A percentile compares a stretch with the other conserved stretches of the same genome.
Evolutionary conservation across 2,888 invertebrate species (phyloP).

Genomic region (Drosophila diplacantha): DNA sequence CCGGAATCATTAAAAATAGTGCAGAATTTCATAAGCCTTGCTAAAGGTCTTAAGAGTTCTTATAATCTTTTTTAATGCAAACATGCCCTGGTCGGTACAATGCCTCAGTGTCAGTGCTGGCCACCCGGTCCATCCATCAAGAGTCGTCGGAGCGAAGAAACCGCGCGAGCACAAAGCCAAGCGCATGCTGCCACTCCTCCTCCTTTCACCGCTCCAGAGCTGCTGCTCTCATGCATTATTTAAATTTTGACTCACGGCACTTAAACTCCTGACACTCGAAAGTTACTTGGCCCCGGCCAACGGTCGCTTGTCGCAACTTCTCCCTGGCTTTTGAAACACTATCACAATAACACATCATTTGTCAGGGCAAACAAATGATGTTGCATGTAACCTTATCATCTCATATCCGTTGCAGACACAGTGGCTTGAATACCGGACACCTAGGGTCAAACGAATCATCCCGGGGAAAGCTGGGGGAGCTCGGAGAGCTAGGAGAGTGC

Average conservation of each 20-base stretch:
- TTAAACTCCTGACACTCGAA: slow-evolving; percentile 56
- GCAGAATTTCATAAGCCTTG: neutral
- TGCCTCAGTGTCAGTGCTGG: slow-evolving; percentile 44
- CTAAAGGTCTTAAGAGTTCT: neutral
- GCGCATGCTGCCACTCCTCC: neutral
- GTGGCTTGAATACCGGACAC: slow-evolving; percentile 30
- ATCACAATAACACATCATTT: slow-evolving; percentile 71
- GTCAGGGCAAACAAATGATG: slow-evolving; percentile 70
- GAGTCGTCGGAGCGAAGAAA: slow-evolving; percentile 7
- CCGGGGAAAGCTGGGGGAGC: slow-evolving; percentile 48
- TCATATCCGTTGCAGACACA: slow-evolving; percentile 68
- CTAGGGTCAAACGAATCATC: slow-evolving; percentile 56
- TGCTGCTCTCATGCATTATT: slow-evolving; percentile 55
- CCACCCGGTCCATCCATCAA: slow-evolving; percentile 41
- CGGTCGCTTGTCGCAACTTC: slow-evolving; percentile 5
- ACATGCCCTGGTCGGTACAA: slow-evolving; percentile 30
- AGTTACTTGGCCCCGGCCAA: slow-evolving; percentile 46
- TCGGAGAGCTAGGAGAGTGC: neutral
- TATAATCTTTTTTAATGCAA: slow-evolving; percentile 9
- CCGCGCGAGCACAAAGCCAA: slow-evolving; percentile 17
- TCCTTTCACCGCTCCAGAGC: slow-evolving; percentile 3
- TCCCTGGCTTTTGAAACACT: slow-evolving; percentile 44
- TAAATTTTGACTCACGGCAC: slow-evolving; percentile 58
- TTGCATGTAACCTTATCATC: slow-evolving; percentile 72
- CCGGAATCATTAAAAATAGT: neutral